Evolutionary conservation across 2,113 vertebrate species (phyloP).

Genomic region (Chiloscyllium plagiosum): DNA sequence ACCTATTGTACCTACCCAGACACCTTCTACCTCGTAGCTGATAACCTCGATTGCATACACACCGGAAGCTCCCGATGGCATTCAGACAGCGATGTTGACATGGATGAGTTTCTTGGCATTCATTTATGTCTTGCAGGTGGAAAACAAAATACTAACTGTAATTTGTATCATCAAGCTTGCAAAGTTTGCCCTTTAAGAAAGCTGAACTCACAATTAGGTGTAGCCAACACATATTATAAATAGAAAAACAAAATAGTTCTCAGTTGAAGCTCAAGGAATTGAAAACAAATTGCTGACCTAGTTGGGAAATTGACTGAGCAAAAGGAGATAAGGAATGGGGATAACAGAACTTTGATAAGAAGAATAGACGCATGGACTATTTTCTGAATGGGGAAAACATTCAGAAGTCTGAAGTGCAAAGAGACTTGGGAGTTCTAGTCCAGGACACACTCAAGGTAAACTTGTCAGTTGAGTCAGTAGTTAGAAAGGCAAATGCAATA

Average conservation of each 20-base stretch:
- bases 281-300: neutral
- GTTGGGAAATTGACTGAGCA: neutral
- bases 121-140: constrained; percentile 75
- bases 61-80: constrained; percentile 86
- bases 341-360: neutral
- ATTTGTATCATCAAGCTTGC: neutral
- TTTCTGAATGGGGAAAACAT: too few relatives aligned
- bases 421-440: too few relatives aligned
- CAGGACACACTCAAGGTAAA: too few relatives aligned
- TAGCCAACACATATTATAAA: neutral
- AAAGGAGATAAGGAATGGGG: neutral
- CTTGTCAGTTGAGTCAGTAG: too few relatives aligned
- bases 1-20: constrained; percentile 60
- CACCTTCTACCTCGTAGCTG: constrained; percentile 85
- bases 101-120: constrained; percentile 81
- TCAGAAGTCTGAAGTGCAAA: too few relatives aligned
- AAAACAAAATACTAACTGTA: neutral
- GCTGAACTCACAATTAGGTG: neutral
- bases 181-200: neutral
- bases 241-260: neutral
- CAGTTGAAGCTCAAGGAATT: neutral
- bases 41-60: constrained; percentile 86
- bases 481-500: too few relatives aligned
- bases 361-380: too few relatives aligned
- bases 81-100: constrained; percentile 91